Evolutionary conservation across 2,797 vertebrate genomes (phyloP), one percentile per base, ranked within the genome.

Genomic region (Siniperca scherzeri): DNA sequence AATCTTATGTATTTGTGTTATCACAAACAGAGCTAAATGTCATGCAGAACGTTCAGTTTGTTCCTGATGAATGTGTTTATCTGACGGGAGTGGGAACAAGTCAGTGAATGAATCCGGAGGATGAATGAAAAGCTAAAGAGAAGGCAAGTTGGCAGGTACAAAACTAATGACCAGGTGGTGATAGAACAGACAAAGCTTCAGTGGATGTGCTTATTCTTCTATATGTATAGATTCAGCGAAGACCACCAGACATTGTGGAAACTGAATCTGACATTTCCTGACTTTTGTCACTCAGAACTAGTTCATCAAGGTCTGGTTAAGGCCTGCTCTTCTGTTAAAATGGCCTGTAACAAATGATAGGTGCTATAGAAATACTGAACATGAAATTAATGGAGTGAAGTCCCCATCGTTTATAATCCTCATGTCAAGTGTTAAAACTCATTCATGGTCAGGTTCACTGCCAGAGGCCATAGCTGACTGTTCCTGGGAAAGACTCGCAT

Each of bases 341-440:
- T 1, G 36, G 65, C 78, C 44, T 61, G 52, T 77, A 81, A 93
- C 86, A 88, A 91, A 90, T 76, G 84, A 89, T 42, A 74, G 72
- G 50, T 57, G 61, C 79, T 80, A 69, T 70, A 88, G 84, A 87
- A 91, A 88, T 83, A 65, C 62, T 30, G 52, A 71, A 77, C 44
- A 33, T 70, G 67, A 85, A 71, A 67, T 62, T 78, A 88, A 77
- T 48, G 55, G 76, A 69, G 77, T 69, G 70, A 85, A 87, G 83
- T 70, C 78, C 68, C 73, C 77, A 13, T 42, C 12, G 19, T 79
- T 85, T 85, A 72, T 80, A 77, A 88, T 83, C 74, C 57, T 87
- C 61, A 78, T 73, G 82, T 85, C 72, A 52, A 76, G 78, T 78
- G 71, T 76, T 82, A 64, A 89, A 88, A 62, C 77, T 83, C 77